phyloP scores from a whole-genome alignment of 2,888 invertebrate species.

The Idaea biselata region DNA sequence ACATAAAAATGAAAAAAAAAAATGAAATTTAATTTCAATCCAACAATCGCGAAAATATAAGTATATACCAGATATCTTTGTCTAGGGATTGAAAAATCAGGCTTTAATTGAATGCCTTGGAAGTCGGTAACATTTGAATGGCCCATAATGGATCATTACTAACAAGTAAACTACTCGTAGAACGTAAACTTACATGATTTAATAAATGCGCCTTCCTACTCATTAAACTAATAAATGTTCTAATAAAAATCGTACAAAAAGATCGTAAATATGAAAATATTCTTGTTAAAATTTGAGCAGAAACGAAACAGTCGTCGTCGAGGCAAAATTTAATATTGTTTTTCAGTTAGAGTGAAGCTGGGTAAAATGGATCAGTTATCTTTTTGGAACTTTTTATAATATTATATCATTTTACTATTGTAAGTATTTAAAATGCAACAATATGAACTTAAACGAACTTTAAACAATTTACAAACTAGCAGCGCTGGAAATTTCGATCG shows the following conservation, averaged over 20 bases:
- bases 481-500: too few species aligned
- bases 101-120: not conserved
- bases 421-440: too few species aligned
- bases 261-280: constrained; percentile 28
- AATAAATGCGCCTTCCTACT: constrained; percentile 25
- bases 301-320: constrained; percentile 15
- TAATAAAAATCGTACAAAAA: constrained; percentile 25
- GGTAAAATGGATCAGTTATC: not conserved
- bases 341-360: constrained; percentile 37
- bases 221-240: constrained; percentile 30
- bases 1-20: too few species aligned
- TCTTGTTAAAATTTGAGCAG: constrained; percentile 18
- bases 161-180: constrained; percentile 14
- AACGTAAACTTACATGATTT: constrained; percentile 28
- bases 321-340: constrained; percentile 47
- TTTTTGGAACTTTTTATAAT: not conserved
- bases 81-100: not conserved
- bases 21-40: too few species aligned
- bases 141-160: not conserved
- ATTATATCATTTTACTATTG: too few species aligned
- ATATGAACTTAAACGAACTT: too few species aligned
- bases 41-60: too few species aligned
- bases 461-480: too few species aligned
- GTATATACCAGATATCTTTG: too few species aligned
- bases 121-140: not conserved